phyloP scores from a whole-genome alignment of 2,797 vertebrate genomes.

The Lagorchestes hirsutus region DNA sequence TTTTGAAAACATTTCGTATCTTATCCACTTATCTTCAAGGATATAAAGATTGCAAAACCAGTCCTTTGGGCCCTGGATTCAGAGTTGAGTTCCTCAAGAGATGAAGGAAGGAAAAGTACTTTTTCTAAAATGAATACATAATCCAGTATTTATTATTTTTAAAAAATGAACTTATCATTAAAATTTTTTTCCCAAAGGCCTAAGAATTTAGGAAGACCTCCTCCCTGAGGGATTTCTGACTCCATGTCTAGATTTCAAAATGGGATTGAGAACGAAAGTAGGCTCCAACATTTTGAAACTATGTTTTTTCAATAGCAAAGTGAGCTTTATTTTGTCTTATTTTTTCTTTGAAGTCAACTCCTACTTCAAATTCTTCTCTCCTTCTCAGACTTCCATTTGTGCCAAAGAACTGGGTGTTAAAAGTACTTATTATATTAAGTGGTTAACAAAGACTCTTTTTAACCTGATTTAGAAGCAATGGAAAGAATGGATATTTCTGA shows the following conservation, averaged over 20 bases:
- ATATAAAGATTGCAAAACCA: too few relatives aligned
- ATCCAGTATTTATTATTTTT: not conserved
- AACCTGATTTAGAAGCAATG: not conserved
- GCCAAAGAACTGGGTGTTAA: not conserved
- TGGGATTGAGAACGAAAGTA: not conserved
- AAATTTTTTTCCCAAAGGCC: not conserved
- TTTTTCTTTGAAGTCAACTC: not conserved
- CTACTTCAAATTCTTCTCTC: not conserved
- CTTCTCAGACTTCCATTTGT: not conserved
- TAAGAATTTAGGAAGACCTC: constrained; percentile 34
- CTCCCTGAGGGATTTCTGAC: constrained; percentile 27
- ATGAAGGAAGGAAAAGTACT: too few relatives aligned
- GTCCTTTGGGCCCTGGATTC: too few relatives aligned
- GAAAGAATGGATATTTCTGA: constrained; percentile 9
- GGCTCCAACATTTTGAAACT: not conserved
- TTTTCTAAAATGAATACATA: not conserved
- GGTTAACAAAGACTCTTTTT: not conserved
- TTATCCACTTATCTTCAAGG: too few relatives aligned
- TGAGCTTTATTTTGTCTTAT: not conserved
- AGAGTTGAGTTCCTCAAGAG: too few relatives aligned
- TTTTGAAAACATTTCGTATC: too few relatives aligned
- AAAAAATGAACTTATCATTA: not conserved
- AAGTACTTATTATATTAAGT: not conserved
- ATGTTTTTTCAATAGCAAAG: not conserved
- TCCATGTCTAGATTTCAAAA: not conserved